Evolutionary conservation across 2,888 invertebrate genomes (phyloP).

Genomic region (Catocala sponsa): DNA sequence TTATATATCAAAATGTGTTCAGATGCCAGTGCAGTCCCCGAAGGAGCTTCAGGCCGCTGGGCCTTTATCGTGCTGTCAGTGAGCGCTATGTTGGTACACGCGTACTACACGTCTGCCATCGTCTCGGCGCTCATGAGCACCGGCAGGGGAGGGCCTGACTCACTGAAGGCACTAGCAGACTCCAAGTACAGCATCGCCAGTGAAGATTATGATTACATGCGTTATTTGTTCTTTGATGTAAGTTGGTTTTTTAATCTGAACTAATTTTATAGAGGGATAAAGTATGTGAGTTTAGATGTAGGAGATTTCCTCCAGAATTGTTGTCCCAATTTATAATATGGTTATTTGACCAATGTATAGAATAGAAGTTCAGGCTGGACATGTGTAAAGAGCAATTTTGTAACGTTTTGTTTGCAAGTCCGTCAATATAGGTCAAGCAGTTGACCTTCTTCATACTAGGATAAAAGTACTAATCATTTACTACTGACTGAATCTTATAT

Average conservation of each 20-base stretch:
- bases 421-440: too few relatives aligned
- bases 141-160: conserved; percentile 68
- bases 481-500: too few relatives aligned
- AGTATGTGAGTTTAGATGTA: too few relatives aligned
- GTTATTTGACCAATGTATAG: too few relatives aligned
- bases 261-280: too few relatives aligned
- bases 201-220: conserved; percentile 74
- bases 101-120: conserved; percentile 80
- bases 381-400: too few relatives aligned
- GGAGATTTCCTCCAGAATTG: too few relatives aligned
- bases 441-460: too few relatives aligned
- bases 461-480: too few relatives aligned
- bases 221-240: conserved; percentile 74
- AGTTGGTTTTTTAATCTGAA: conserved; percentile 34
- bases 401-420: too few relatives aligned
- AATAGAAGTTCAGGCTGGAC: too few relatives aligned
- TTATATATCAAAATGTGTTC: not conserved
- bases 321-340: too few relatives aligned
- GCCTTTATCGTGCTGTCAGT: conserved; percentile 73
- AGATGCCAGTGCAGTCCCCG: conserved; percentile 78
- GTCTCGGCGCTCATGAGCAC: conserved; percentile 78
- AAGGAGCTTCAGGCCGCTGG: conserved; percentile 71
- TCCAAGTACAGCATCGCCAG: conserved; percentile 75
- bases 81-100: conserved; percentile 77
- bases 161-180: conserved; percentile 69